These are phyloP conservation scores for Cervus canadensis DNA, from an alignment of 2,113 vertebrate genomes.

Conservation along the genomic window DNA sequence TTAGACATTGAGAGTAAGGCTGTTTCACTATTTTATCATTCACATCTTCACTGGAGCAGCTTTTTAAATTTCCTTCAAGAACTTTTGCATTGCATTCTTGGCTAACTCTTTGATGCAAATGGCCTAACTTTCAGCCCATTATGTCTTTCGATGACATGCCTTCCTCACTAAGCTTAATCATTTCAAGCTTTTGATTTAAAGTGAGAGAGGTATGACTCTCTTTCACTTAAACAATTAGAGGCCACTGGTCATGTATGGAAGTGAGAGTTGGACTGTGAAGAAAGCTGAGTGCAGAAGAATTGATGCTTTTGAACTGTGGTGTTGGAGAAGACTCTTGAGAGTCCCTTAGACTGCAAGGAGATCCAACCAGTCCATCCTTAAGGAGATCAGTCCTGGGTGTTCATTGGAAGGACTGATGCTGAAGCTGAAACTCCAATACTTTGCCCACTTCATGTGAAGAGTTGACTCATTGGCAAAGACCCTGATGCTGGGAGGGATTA, in stretches of 20 bases:
- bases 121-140: not conserved
- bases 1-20: not conserved
- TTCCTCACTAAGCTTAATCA: not conserved
- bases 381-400: too few relatives aligned
- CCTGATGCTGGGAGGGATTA: too few relatives aligned
- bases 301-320: too few relatives aligned
- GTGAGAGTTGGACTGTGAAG: too few relatives aligned
- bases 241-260: not conserved
- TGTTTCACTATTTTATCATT: not conserved
- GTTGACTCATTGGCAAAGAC: too few relatives aligned
- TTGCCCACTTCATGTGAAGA: too few relatives aligned
- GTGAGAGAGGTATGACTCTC: not conserved
- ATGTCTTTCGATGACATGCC: not conserved
- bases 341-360: too few relatives aligned
- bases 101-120: not conserved
- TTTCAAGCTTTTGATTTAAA: not conserved
- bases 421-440: too few relatives aligned
- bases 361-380: too few relatives aligned
- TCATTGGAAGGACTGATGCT: too few relatives aligned
- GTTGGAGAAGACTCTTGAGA: too few relatives aligned
- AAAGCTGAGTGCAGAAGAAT: too few relatives aligned
- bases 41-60: not conserved
- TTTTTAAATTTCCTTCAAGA: not conserved
- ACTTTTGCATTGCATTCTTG: not conserved
- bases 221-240: not conserved